These are phyloP conservation scores for Noctua janthina DNA, from an alignment of 2,888 invertebrate species.

Conservation along the genomic window DNA sequence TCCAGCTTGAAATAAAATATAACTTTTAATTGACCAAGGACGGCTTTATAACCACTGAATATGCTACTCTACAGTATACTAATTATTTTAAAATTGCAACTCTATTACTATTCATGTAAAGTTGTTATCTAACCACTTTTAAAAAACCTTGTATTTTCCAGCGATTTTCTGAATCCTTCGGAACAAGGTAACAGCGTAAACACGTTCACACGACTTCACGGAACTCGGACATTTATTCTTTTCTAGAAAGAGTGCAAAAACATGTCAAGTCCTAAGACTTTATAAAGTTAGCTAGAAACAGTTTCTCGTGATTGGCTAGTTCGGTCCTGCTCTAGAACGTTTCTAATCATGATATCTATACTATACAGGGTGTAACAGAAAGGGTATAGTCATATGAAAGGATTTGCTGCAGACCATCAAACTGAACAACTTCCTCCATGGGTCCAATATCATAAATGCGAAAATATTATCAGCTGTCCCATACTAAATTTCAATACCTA, in stretches of 20 bases:
- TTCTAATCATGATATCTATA: slow-evolving; percentile 7
- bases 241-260: slow-evolving; percentile 28
- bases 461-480: too few species aligned
- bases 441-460: too few species aligned
- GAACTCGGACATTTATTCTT: slow-evolving; percentile 1
- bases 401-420: too few species aligned
- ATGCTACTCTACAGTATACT: background rate
- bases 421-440: too few species aligned
- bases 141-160: background rate
- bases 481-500: too few species aligned
- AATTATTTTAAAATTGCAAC: background rate
- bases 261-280: slow-evolving; percentile 2
- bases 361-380: background rate
- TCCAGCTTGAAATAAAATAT: too few species aligned
- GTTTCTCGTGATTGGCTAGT: slow-evolving; percentile 23
- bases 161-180: background rate
- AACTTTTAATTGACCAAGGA: background rate
- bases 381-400: too few species aligned
- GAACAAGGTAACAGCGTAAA: background rate
- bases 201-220: slow-evolving; percentile 3
- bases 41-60: background rate
- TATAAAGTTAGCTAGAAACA: slow-evolving; percentile 3
- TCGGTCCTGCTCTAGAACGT: background rate
- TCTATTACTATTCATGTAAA: background rate
- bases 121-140: background rate